Percentiles rank a stretch among this genome's conserved stretches.
Evolutionary conservation across 2,113 vertebrate genomes (phyloP).

Genomic region (Gyps fulvus): DNA sequence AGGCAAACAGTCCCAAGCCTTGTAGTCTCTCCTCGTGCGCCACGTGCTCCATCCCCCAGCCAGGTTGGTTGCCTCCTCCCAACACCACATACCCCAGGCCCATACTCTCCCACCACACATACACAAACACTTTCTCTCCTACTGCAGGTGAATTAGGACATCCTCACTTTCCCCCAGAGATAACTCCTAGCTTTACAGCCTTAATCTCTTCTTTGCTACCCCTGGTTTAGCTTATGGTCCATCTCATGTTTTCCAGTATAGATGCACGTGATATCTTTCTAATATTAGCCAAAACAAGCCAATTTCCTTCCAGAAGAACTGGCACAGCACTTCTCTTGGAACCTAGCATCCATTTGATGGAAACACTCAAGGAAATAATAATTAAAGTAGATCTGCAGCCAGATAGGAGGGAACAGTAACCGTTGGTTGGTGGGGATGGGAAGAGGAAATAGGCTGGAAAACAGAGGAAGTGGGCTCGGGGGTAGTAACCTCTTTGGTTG

Average conservation of each 20-base stretch:
- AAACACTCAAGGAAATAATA: not conserved
- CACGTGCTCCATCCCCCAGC: not conserved
- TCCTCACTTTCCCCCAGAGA: not conserved
- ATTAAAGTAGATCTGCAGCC: not conserved
- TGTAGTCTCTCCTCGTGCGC: rapidly evolving
- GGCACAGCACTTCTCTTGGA: not conserved
- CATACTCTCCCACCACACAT: not conserved
- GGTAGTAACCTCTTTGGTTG: not conserved
- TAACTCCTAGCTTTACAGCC: not conserved
- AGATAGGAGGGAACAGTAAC: not conserved
- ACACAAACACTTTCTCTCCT: not conserved
- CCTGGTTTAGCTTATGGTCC: not conserved
- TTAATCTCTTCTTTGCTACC: not conserved
- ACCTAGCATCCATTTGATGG: not conserved
- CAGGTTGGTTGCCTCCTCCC: not conserved
- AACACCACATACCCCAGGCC: not conserved
- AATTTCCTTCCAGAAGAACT: not conserved
- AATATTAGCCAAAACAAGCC: not conserved
- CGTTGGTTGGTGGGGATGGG: not conserved
- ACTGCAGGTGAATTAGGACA: not conserved
- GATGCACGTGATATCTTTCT: not conserved
- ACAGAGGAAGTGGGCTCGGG: not conserved
- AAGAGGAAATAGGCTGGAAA: not conserved
- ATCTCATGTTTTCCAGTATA: not conserved
- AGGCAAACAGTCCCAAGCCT: not conserved